These are phyloP conservation scores for Phenacoccus solenopsis DNA, from an alignment of 1,140 invertebrate genomes.

Conservation along the genomic window DNA sequence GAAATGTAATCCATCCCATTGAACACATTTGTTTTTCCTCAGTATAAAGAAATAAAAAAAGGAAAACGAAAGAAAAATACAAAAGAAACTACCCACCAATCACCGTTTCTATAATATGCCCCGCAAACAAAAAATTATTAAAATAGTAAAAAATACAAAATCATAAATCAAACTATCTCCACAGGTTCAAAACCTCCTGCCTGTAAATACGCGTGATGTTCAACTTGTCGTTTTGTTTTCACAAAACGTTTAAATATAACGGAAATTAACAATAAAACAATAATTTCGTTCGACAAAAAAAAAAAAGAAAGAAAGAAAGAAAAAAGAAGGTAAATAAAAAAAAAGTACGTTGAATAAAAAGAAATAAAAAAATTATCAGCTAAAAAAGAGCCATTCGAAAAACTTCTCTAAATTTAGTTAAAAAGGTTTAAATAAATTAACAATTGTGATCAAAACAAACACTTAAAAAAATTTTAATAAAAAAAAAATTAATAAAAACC, in stretches of 20 bases:
- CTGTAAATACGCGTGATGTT: neutral
- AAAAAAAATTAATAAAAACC: neutral
- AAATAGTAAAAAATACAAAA: neutral
- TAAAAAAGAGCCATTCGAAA: neutral
- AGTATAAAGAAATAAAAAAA: neutral
- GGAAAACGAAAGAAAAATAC: neutral
- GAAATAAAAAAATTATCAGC: slow-evolving; percentile 6
- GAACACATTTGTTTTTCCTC: neutral
- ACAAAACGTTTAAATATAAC: neutral
- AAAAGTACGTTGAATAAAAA: neutral
- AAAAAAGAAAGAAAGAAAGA: neutral
- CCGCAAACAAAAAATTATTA: neutral
- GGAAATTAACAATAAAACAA: neutral
- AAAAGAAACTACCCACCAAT: neutral
- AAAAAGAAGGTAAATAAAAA: neutral
- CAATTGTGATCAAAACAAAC: slow-evolving; percentile 1
- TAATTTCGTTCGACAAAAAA: neutral
- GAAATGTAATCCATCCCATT: neutral
- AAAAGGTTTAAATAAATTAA: neutral
- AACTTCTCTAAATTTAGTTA: neutral
- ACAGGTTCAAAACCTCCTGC: neutral
- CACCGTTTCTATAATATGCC: neutral
- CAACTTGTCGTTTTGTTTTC: neutral
- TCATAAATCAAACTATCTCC: neutral
- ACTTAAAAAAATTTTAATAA: neutral